Conservation (phyloP, 2,113 vertebrate species). For the Geococcyx californianus region DNA sequence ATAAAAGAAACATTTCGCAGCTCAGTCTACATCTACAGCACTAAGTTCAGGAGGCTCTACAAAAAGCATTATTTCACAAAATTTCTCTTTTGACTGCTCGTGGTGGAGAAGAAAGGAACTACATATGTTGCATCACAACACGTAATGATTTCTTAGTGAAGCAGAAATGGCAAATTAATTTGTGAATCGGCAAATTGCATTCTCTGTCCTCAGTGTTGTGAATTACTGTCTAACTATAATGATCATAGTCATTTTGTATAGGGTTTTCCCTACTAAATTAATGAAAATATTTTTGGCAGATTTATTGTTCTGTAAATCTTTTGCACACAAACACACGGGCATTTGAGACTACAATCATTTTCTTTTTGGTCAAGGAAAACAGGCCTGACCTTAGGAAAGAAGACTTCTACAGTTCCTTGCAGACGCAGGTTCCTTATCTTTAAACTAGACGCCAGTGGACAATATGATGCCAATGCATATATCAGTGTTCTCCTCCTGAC, state of each 20-base stretch:
- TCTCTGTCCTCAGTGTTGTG: not conserved
- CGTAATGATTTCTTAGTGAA: not conserved
- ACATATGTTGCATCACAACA: not conserved
- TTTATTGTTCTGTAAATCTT: not conserved
- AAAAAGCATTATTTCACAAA: not conserved
- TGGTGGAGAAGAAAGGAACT: not conserved
- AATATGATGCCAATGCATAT: not conserved
- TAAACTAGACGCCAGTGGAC: not conserved
- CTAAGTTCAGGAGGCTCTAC: not conserved
- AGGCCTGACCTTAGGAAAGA: not conserved
- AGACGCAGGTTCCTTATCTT: not conserved
- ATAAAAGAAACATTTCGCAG: slow-evolving; percentile 9
- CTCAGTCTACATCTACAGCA: not conserved
- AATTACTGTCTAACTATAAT: not conserved
- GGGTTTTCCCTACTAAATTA: not conserved
- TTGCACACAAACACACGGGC: not conserved
- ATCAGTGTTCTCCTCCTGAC: not conserved
- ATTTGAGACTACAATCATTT: not conserved
- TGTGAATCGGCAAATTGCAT: not conserved
- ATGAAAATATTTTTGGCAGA: not conserved
- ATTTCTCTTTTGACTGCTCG: not conserved
- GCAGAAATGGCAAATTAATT: not conserved
- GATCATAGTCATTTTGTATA: not conserved
- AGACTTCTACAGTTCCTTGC: not conserved
- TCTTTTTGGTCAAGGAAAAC: not conserved